Base-by-base conservation (phyloP, 2,888 invertebrate species). In the Coleophora deauratella region DNA sequence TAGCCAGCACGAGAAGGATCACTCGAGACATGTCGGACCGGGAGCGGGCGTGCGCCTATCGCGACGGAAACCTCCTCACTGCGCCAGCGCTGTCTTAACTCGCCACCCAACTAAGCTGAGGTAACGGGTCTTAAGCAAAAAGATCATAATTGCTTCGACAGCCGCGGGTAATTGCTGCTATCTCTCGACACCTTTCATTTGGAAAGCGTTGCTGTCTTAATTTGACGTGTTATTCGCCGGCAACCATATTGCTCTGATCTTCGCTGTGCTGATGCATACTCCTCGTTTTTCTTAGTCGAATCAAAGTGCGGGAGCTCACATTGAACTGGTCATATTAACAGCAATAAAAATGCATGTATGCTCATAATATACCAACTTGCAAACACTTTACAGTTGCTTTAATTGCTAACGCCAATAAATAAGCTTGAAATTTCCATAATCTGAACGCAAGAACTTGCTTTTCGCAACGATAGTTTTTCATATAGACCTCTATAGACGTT, bases 51-150 rank as follows among this genome's bases (percentile, higher is more conserved):
- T 52, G 53, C 47, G 47, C 41, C 44, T 45, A 36, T 14, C 42
- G 46, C 52, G 49, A 44, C 52, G 50, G 32, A 36, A 38, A 40
- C 42, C 35, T 33, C 46, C 42, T 41, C 50, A 56, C 56, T 56
- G 56, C 44, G 48, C 41, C 39, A 36, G 41, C 37, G 45, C 43
- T 42, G 50, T 47, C 51, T 53, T 48, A 52, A 51, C 51, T 42
- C 47, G 45, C 48, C 51, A 48, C 46, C 48, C 51, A 48, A 49
- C 52, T 53, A 53, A 52, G 43, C 46, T 47, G 45, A 50, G 49
- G 41, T 84, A 84, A 84, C 84, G 84, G 84, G 74, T 65, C 75
- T 69, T 63, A 61, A 55, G 82, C 80, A 84, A 84, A 84, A 84
- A 82, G 76, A 81, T 81, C 72, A 66, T 79, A 78, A 81, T 78